A percentile compares a stretch with the other conserved stretches of the same genome.
These are phyloP conservation scores for Scaptomyza flava DNA, from an alignment of 2,888 invertebrate species.

Conservation along the genomic window DNA sequence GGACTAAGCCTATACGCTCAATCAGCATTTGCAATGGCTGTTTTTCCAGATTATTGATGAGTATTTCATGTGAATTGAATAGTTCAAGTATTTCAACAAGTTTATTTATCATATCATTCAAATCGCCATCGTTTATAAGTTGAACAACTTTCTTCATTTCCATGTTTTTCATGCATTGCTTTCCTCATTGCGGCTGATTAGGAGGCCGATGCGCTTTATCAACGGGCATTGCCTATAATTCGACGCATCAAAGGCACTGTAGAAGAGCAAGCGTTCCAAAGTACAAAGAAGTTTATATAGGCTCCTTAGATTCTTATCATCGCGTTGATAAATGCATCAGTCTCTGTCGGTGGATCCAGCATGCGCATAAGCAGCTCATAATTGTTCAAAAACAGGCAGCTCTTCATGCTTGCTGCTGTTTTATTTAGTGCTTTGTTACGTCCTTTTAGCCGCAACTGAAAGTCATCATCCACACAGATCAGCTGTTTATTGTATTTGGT, in stretches of 20 bases:
- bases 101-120: conserved; percentile 67
- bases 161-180: conserved; percentile 30
- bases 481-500: conserved; percentile 80
- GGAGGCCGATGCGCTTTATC: conserved; percentile 81
- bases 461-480: conserved; percentile 57
- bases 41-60: conserved; percentile 69
- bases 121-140: conserved; percentile 57
- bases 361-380: conserved; percentile 81
- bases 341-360: conserved; percentile 68
- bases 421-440: not conserved
- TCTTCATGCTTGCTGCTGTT: conserved; percentile 27
- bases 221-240: conserved; percentile 75
- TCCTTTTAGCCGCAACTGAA: conserved; percentile 5
- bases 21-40: conserved; percentile 80
- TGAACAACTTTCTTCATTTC: conserved; percentile 45
- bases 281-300: conserved; percentile 68
- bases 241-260: conserved; percentile 70
- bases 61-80: conserved; percentile 61
- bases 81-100: conserved; percentile 64
- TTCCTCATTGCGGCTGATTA: conserved; percentile 81
- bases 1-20: conserved; percentile 62
- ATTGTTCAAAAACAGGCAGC: conserved; percentile 78
- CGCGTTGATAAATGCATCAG: conserved; percentile 52
- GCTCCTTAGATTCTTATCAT: conserved; percentile 68
- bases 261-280: conserved; percentile 71